These are phyloP conservation scores for Amblyornis subalaris DNA, from an alignment of 2,113 vertebrate genomes.

Conservation along the genomic window DNA sequence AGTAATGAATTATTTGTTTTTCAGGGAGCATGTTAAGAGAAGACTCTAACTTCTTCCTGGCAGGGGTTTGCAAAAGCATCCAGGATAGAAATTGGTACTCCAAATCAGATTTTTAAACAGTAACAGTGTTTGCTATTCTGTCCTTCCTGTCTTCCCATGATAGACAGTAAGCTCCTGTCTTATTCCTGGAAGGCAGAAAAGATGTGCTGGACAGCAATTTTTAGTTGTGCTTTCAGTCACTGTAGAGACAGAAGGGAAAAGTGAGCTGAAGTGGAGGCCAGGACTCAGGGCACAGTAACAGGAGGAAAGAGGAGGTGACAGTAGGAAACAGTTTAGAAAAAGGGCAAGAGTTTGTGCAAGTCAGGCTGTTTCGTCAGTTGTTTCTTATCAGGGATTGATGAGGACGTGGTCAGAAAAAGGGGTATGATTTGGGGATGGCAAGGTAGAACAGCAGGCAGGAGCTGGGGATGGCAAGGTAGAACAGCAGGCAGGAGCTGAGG, in stretches of 20 bases:
- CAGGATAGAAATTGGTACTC: background rate
- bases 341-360: background rate
- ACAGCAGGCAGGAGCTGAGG: background rate
- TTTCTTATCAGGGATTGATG: background rate
- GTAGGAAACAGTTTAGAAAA: background rate
- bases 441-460: background rate
- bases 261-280: background rate
- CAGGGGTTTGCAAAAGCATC: background rate
- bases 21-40: background rate
- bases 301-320: background rate
- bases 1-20: background rate
- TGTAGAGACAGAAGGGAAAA: background rate
- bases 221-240: background rate
- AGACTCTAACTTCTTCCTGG: background rate
- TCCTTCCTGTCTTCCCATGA: background rate
- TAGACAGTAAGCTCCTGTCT: background rate
- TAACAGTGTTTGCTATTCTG: background rate
- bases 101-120: background rate
- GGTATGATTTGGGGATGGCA: background rate
- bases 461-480: background rate
- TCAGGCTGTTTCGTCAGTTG: background rate
- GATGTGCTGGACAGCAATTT: background rate
- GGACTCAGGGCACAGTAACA: accelerated
- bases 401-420: background rate
- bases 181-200: background rate